Evolutionary conservation across 2,888 invertebrate genomes (phyloP), one percentile per base, ranked within the genome.

Genomic region (Caenorhabditis sp.): DNA sequence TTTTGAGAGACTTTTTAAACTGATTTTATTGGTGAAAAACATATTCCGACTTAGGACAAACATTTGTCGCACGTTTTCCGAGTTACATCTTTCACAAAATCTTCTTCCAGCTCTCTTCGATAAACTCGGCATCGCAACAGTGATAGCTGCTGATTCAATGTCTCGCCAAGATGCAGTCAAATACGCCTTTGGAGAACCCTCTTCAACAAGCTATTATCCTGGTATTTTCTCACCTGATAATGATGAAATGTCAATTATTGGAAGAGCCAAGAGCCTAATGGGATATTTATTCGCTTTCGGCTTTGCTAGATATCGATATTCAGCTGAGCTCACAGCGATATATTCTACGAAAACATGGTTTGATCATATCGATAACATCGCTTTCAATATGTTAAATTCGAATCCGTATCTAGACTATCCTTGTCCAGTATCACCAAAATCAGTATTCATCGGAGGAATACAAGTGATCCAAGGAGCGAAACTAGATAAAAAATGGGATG

Each of bases 371-470:
- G 59, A 59, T 14, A 27, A 57, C 12, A 65, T 68, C 14, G 72
- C 72, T 3, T 73, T 62, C 54, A 59, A 62, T 26, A 62, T 74
- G 26, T 27, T 69, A 1, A 74, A 74, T 38, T 69, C 69, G 2
- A 74, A 74, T 63, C 65, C 50, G 17, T 74, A 63, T 58, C 38
- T 74, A 20, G 73, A 74, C 59, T 74, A 69, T 53, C 56, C 73
- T 2, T 66, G 70, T 52, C 69, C 75, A 61, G 63, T 54, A 14
- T 50, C 70, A 8, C 75, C 75, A 14, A 75, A 75, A 23, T 67
- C 75, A 5, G 67, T 75, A 7, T 69, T 67, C 20, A 31, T 75
- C 17, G 75, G 75, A 17, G 75, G 75, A 50, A 70, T 75, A 61
- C 70, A 70, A 58, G 75, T 75, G 50, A 63, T 67, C 17, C 67